A percentile compares a stretch with the other conserved stretches of the same genome.
These are phyloP conservation scores for Aegithalos caudatus DNA, from an alignment of 2,113 vertebrate genomes.

Conservation along the genomic window DNA sequence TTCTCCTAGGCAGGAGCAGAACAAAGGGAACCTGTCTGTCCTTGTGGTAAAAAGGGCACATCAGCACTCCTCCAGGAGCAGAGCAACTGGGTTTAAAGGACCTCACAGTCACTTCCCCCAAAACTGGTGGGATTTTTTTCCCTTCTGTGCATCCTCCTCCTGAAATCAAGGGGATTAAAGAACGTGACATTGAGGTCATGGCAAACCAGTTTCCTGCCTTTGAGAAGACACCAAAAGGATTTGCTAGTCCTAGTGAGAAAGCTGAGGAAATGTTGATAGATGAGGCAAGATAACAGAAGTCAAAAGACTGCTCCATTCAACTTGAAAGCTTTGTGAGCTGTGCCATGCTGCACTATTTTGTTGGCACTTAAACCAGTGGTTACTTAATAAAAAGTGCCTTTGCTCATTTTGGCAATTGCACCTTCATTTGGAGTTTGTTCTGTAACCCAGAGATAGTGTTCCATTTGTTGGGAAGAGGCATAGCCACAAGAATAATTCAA, in stretches of 20 bases:
- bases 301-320: not conserved
- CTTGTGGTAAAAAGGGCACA: not conserved
- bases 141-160: not conserved
- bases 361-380: not conserved
- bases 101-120: not conserved
- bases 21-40: conserved; percentile 18
- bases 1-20: not conserved
- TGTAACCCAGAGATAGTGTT: not conserved
- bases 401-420: not conserved
- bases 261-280: not conserved
- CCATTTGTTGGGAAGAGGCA: not conserved
- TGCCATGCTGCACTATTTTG: not conserved
- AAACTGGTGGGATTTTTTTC: not conserved
- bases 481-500: not conserved
- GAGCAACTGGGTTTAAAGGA: not conserved
- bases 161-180: not conserved
- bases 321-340: not conserved
- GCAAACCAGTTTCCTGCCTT: not conserved
- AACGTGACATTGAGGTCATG: not conserved
- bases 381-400: not conserved
- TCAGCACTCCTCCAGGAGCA: conserved; percentile 6
- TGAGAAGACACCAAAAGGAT: not conserved
- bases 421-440: not conserved
- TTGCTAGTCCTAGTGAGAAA: not conserved
- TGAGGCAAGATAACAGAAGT: not conserved